These are phyloP conservation scores for Oreochromis mossambicus DNA, from an alignment of 2,797 vertebrate species.

Conservation along the genomic window DNA sequence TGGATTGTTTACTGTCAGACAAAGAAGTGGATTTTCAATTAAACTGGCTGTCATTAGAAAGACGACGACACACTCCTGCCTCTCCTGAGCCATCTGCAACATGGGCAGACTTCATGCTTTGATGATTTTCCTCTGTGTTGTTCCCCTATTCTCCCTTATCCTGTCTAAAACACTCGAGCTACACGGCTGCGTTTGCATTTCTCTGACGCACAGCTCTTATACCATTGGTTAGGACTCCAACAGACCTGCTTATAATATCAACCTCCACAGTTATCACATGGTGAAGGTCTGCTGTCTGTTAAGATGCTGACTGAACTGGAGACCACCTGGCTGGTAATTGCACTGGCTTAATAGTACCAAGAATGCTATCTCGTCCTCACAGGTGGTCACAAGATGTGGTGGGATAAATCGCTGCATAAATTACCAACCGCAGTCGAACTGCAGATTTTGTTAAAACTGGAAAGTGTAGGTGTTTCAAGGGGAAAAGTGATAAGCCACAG, in stretches of 20 bases:
- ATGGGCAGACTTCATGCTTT: constrained; percentile 27
- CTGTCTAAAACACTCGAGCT: constrained; percentile 19
- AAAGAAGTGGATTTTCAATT: constrained; percentile 68
- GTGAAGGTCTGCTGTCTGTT: constrained; percentile 14
- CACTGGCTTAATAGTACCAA: constrained; percentile 47
- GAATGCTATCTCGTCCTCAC: constrained; percentile 62
- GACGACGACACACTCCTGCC: constrained; percentile 13
- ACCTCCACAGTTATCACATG: constrained; percentile 27
- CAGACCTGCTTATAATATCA: constrained; percentile 16
- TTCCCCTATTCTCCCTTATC: background rate
- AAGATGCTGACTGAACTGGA: constrained; percentile 56
- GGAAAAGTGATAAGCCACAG: constrained; percentile 41
- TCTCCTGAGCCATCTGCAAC: constrained; percentile 24
- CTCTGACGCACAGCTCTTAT: background rate
- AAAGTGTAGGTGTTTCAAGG: constrained; percentile 12
- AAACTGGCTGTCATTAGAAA: constrained; percentile 63
- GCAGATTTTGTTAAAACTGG: constrained; percentile 40
- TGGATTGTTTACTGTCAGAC: constrained; percentile 61
- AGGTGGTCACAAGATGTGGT: constrained; percentile 65
- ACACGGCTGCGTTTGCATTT: background rate
- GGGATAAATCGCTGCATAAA: constrained; percentile 65
- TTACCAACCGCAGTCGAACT: constrained; percentile 38
- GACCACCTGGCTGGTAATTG: constrained; percentile 54
- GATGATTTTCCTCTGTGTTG: constrained; percentile 39
- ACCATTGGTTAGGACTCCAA: background rate